Evolutionary conservation across 2,888 invertebrate species (phyloP), one percentile per base, ranked within the genome.

Genomic region (Lepidochrysops patricia): DNA sequence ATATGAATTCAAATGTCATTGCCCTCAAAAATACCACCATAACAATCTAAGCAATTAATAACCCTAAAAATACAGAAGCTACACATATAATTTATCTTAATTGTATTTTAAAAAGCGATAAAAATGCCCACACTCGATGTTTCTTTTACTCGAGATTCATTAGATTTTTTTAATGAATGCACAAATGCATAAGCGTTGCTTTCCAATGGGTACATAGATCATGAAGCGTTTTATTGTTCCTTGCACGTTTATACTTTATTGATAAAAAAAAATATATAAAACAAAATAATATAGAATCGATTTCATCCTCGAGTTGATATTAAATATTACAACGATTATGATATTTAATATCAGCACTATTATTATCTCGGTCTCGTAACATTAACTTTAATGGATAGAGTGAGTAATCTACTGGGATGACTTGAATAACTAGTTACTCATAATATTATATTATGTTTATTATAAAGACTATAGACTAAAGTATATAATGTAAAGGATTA

Each of bases 161-260:
- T 50, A 19, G 2, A 23, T 26, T 50, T 49, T 50, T 50, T 50
- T 50, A 26, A 50, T 26, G 72, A 71, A 76, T 75, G 74, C 73
- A 73, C 72, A 73, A 71, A 76, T 75, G 74, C 73, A 73, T 71
- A 73, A 73, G 75, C 75, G 74, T 72, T 74, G 75, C 82, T 84
- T 84, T 79, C 78, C 74, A 80, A 70, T 71, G 72, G 69, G 65
- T 70, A 64, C 62, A 75, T 76, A 73, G 72, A 77, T 77, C 74
- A 75, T 70, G 73, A 69, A 73, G 71, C 72, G 73, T 73, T 78
- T 75, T 73, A 61, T 68, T 67, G 70, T 70, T 69, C 67, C 60
- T 74, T 73, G 71, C 66, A 72, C 71, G 23, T n/a, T 35, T 29
- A 12, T 43, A 56, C 32, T 49, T 32, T 61, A 68, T 71, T 67